Percentiles rank a stretch among this genome's conserved stretches.
phyloP scores from a whole-genome alignment of 2,888 invertebrate species.

The Strigamia maritima region DNA sequence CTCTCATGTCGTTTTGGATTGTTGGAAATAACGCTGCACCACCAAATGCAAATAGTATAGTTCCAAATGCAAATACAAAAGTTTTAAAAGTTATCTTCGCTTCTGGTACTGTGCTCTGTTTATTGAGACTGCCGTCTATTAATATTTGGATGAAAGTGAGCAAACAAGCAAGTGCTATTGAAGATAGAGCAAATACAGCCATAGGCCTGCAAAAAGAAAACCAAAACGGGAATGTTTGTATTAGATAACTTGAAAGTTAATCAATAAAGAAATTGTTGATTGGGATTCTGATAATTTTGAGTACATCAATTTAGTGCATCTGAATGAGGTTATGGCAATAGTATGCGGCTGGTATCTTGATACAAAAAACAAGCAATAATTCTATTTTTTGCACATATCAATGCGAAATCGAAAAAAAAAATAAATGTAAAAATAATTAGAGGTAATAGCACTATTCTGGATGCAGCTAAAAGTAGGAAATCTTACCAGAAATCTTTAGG shows the following conservation, averaged over 20 bases:
- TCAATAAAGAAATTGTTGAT: no score
- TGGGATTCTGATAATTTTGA: no score
- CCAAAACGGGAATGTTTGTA: not conserved
- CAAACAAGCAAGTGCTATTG: constrained; percentile 62
- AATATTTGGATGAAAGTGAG: constrained; percentile 64
- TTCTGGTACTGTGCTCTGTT: not conserved
- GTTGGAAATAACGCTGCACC: constrained; percentile 74
- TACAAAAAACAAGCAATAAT: no score
- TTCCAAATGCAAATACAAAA: constrained; percentile 68
- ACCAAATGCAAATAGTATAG: constrained; percentile 68
- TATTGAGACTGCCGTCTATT: constrained; percentile 52
- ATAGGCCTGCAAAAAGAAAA: constrained; percentile 57
- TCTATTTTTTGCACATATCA: no score
- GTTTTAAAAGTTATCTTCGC: constrained; percentile 60
- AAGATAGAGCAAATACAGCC: constrained; percentile 63
- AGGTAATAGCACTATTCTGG: no score
- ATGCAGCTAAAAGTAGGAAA: no score
- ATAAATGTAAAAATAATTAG: no score
- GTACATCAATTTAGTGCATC: no score
- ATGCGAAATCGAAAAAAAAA: no score
- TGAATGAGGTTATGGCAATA: no score
- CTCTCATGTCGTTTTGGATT: constrained; percentile 72
- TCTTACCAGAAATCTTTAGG: constrained; percentile 71
- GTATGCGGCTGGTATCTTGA: no score
- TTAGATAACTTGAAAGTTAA: no score